phyloP scores from a whole-genome alignment of 1,140 invertebrate genomes.

The Lordiphosa collinella region DNA sequence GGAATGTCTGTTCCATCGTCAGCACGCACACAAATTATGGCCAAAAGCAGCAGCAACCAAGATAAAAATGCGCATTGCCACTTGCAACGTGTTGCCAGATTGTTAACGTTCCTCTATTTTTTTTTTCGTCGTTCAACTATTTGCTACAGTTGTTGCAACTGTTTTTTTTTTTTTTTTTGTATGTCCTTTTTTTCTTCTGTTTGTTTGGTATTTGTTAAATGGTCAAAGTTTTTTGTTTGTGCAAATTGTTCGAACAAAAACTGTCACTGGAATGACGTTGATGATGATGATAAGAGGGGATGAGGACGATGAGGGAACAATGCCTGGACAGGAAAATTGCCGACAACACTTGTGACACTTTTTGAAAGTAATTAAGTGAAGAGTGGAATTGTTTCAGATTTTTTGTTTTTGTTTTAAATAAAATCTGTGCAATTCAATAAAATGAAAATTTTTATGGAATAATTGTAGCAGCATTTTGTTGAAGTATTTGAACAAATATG shows the following conservation, averaged over 20 bases:
- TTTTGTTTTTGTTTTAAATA: too few species aligned
- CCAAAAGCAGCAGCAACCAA: conserved; percentile 27
- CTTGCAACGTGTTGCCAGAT: conserved; percentile 74
- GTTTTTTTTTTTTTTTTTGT: conserved; percentile 43
- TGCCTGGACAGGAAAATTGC: conserved; percentile 22
- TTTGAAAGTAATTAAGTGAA: conserved; percentile 47
- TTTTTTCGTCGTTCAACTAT: conserved; percentile 23
- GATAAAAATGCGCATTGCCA: conserved; percentile 66
- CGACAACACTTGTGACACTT: conserved; percentile 40
- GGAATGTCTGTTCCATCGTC: conserved; percentile 27
- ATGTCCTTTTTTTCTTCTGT: neutral
- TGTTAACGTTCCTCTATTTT: conserved; percentile 59
- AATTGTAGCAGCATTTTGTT: too few species aligned
- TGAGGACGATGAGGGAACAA: conserved; percentile 7
- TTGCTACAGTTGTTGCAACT: conserved; percentile 10
- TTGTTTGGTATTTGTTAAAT: conserved; percentile 39
- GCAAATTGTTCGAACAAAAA: conserved; percentile 52
- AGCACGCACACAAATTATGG: conserved; percentile 56
- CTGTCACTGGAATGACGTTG: conserved; percentile 43
- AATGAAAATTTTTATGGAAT: too few species aligned
- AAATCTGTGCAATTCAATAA: too few species aligned
- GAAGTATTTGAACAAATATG: too few species aligned
- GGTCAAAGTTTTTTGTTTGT: conserved; percentile 16
- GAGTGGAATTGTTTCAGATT: neutral
- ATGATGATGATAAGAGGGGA: conserved; percentile 13